Evolutionary conservation across 2,888 invertebrate species (phyloP).

Genomic region (Limenitis camilla): DNA sequence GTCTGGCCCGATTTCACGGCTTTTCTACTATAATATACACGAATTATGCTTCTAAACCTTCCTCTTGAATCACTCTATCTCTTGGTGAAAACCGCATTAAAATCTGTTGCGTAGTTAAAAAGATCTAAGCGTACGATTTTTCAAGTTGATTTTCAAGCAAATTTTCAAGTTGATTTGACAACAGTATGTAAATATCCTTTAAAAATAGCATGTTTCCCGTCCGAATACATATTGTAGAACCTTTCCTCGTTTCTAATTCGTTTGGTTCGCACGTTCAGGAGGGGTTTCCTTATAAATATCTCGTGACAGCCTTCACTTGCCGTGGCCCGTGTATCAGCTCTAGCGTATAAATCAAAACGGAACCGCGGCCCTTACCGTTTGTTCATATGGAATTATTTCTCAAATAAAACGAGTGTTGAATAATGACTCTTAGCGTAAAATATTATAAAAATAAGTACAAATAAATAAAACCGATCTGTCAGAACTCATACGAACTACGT

Average conservation of each 20-base stretch:
- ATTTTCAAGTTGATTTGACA: background rate
- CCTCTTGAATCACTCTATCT: too few species aligned
- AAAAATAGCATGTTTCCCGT: background rate
- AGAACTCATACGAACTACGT: too few species aligned
- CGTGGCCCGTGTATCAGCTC: slow-evolving; percentile 3
- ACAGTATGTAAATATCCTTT: background rate
- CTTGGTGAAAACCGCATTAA: too few species aligned
- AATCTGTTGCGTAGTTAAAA: too few species aligned
- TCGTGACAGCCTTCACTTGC: slow-evolving; percentile 7
- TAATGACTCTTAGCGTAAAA: too few species aligned
- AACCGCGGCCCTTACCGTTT: background rate
- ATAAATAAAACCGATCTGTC: too few species aligned
- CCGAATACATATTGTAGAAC: background rate
- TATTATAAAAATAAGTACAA: too few species aligned
- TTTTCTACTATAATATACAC: background rate
- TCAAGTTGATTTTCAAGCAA: background rate
- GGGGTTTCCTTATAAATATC: slow-evolving; percentile 8
- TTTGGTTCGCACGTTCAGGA: background rate
- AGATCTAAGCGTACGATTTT: too few species aligned
- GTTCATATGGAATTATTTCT: too few species aligned
- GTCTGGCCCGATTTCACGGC: too few species aligned
- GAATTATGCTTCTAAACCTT: too few species aligned
- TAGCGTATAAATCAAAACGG: slow-evolving; percentile 8
- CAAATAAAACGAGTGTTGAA: too few species aligned
- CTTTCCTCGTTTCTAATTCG: slow-evolving; percentile 3